Conservation (phyloP, 1,140 invertebrate species). For the Pseudomyrmex dendroicus region DNA sequence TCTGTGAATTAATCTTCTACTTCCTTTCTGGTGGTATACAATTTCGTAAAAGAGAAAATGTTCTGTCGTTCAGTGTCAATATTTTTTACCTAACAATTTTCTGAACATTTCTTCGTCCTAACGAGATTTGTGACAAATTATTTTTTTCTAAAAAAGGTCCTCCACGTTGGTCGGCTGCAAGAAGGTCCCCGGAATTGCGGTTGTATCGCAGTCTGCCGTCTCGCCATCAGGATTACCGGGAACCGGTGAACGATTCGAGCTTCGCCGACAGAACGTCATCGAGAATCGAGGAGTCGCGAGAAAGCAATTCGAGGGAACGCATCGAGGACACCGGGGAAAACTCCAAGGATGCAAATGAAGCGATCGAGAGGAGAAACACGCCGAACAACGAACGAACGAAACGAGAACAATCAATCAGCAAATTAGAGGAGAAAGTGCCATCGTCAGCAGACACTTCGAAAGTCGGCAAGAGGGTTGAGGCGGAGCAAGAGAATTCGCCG, state of each 20-base stretch:
- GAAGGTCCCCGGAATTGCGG: slow-evolving; percentile 86
- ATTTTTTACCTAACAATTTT: slow-evolving; percentile 9
- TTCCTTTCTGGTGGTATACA: neutral
- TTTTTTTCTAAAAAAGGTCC: slow-evolving; percentile 82
- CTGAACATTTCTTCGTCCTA: neutral
- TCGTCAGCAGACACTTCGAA: slow-evolving; percentile 51
- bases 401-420: slow-evolving; percentile 50
- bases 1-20: slow-evolving; percentile 27
- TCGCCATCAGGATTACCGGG: slow-evolving; percentile 76
- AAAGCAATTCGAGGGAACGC: neutral
- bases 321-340: slow-evolving; percentile 7
- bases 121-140: neutral
- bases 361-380: slow-evolving; percentile 26
- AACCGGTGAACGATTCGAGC: slow-evolving; percentile 15
- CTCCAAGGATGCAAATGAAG: slow-evolving; percentile 13
- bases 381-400: slow-evolving; percentile 68
- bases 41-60: neutral
- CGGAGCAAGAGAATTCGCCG: slow-evolving; percentile 42
- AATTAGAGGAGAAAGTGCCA: slow-evolving; percentile 62
- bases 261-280: neutral
- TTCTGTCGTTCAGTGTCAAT: neutral
- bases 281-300: slow-evolving; percentile 13
- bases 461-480: slow-evolving; percentile 58
- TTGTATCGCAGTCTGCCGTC: slow-evolving; percentile 87
- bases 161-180: slow-evolving; percentile 85